A percentile compares a stretch with the other conserved stretches of the same genome.
These are phyloP conservation scores for Parochlus steinenii DNA, from an alignment of 2,888 invertebrate species.

Conservation along the genomic window DNA sequence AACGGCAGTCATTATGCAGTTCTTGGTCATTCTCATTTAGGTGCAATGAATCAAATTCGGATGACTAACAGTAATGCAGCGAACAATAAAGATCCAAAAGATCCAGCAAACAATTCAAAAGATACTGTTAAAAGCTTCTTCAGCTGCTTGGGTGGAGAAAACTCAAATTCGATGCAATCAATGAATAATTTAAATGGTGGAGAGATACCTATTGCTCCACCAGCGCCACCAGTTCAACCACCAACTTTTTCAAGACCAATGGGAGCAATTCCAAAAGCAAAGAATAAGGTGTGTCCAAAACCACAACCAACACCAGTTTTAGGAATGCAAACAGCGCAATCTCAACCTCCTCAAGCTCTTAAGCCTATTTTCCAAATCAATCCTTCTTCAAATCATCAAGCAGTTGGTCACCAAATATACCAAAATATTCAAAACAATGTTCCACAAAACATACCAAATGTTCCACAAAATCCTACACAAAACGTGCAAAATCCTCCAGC, in stretches of 20 bases:
- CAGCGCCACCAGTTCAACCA: not conserved
- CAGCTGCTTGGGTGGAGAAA: conserved; percentile 30
- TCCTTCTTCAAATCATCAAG: not conserved
- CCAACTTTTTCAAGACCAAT: conserved; percentile 6
- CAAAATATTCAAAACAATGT: not conserved
- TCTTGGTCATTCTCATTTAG: conserved; percentile 30
- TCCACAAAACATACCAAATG: not conserved
- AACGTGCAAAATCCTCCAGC: conserved; percentile 21
- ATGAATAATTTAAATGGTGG: conserved; percentile 27
- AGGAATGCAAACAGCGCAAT: not conserved
- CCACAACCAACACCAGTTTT: not conserved
- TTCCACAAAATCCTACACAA: conserved; percentile 22
- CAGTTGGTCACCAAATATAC: conserved; percentile 11
- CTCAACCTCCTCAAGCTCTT: conserved; percentile 3
- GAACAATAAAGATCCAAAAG: conserved; percentile 12
- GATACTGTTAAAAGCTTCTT: conserved; percentile 29
- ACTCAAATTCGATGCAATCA: conserved; percentile 32
- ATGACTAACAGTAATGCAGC: conserved; percentile 21
- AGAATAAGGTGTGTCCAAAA: conserved; percentile 10
- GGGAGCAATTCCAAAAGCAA: conserved; percentile 13
- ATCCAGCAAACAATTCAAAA: conserved; percentile 19
- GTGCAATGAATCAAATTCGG: conserved; percentile 30
- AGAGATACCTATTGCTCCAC: not conserved
- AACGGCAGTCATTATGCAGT: conserved; percentile 31
- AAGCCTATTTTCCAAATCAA: conserved; percentile 1